These are phyloP conservation scores for Pluvialis apricaria DNA, from an alignment of 2,113 vertebrate genomes.

Conservation along the genomic window DNA sequence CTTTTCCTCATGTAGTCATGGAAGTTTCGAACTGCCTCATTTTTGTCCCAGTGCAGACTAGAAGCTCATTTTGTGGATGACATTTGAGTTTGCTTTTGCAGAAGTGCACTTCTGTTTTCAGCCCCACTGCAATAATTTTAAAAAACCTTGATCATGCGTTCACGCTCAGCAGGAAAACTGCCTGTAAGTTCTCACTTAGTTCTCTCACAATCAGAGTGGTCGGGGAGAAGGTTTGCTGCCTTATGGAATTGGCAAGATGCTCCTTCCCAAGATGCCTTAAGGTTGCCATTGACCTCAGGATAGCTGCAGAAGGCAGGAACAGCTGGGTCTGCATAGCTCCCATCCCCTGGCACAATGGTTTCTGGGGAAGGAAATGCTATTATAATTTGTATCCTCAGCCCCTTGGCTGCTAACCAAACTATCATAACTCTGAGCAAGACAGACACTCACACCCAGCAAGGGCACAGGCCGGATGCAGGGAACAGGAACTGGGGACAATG, in stretches of 20 bases:
- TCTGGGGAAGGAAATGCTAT: slow-evolving; percentile 45
- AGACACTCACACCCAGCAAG: neutral
- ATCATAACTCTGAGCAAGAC: neutral
- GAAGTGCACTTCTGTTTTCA: neutral
- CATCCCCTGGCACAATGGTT: slow-evolving; percentile 13
- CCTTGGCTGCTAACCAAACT: slow-evolving; percentile 36
- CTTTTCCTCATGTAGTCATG: neutral
- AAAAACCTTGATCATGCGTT: neutral
- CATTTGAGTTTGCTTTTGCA: neutral
- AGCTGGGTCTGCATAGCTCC: neutral
- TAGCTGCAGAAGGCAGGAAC: neutral
- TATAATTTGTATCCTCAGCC: slow-evolving; percentile 6
- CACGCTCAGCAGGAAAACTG: neutral
- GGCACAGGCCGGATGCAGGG: slow-evolving; percentile 29
- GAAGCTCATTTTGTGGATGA: neutral
- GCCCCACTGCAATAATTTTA: neutral
- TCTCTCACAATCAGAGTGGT: neutral
- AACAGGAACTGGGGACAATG: slow-evolving; percentile 61
- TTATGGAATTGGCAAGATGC: neutral
- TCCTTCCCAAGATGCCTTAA: neutral
- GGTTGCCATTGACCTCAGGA: neutral
- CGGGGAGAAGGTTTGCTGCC: neutral
- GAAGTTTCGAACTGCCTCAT: neutral
- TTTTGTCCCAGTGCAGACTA: neutral
- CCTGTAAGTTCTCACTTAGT: neutral